These are phyloP conservation scores for Clivina fossor DNA, from an alignment of 2,888 invertebrate species.

Conservation along the genomic window DNA sequence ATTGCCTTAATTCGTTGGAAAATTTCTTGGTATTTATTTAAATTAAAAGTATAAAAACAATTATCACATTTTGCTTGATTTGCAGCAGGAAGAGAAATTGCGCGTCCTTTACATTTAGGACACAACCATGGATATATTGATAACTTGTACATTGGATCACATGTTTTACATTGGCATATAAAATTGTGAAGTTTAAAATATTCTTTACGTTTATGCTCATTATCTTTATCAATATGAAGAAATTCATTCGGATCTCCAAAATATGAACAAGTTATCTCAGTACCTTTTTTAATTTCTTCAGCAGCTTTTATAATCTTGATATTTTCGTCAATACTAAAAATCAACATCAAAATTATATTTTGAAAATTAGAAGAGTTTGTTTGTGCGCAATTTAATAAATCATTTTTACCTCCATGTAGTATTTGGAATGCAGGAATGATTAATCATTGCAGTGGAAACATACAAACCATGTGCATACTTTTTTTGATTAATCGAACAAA, in stretches of 20 bases:
- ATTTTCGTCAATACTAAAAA: constrained; percentile 6
- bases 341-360: background rate
- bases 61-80: background rate
- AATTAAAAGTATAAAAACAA: too few relatives aligned
- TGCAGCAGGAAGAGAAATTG: background rate
- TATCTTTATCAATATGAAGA: background rate
- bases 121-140: background rate
- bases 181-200: constrained; percentile 2
- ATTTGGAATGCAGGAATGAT: constrained; percentile 19
- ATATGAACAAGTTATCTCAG: constrained; percentile 11
- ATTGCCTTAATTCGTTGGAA: too few relatives aligned
- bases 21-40: too few relatives aligned
- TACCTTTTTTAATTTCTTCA: background rate
- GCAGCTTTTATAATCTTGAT: constrained; percentile 6
- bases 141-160: background rate
- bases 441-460: constrained; percentile 7
- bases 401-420: constrained; percentile 2
- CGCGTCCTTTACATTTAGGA: constrained; percentile 3
- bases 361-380: background rate
- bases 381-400: background rate
- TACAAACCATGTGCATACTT: constrained; percentile 10
- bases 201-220: background rate
- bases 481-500: too few relatives aligned
- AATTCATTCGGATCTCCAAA: background rate
- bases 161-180: background rate